Base-by-base conservation (phyloP, 2,113 vertebrate genomes). In the Eolophus roseicapilla region DNA sequence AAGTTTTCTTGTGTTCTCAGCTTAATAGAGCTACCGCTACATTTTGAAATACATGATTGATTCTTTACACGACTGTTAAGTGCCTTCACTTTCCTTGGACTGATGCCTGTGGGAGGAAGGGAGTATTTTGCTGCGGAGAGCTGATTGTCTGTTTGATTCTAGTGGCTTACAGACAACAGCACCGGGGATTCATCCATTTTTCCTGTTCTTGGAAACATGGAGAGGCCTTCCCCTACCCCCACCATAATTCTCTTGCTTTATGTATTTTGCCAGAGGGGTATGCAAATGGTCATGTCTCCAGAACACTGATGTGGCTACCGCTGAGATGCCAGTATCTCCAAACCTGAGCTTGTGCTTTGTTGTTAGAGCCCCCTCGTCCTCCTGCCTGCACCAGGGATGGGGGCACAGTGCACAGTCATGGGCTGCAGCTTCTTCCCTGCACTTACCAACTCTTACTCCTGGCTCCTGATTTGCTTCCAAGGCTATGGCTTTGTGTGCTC, bases 11-110 rank as follows among this genome's bases (percentile, higher is more conserved):
- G 77, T 95, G 86, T 88, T 96, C 92, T 96, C 94, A 92, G 92
- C 92, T 88, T 97, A 92, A 94, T 79, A 93, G 92, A 96, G 74
- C 93, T 65, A 80, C 94, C 0, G 13, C 92, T 92, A 86, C 92
- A 93, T 88, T 90, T 97, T 96, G 95, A 97, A 97, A 97, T 91
- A 96, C 93, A 82, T 96, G 96, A 96, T 95, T 97, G 96, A 96
- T 97, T 96, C 96, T 96, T 96, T 96, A 94, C 94, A 93, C 2
- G 63, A 69, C 95, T 96, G 93, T 93, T 97, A 97, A 95, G 95
- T 97, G 89, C 92, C 93, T 97, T 95, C 91, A 59, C 91, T 94
- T 94, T 92, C 93, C 80, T 95, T 96, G 95, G 93, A 93, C 95
- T 95, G 95, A 96, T 92, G 93, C 91, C 94, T 96, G 91, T 96